These are phyloP conservation scores for Orthonychiurus folsomi DNA, from an alignment of 2,888 invertebrate genomes.

Conservation along the genomic window DNA sequence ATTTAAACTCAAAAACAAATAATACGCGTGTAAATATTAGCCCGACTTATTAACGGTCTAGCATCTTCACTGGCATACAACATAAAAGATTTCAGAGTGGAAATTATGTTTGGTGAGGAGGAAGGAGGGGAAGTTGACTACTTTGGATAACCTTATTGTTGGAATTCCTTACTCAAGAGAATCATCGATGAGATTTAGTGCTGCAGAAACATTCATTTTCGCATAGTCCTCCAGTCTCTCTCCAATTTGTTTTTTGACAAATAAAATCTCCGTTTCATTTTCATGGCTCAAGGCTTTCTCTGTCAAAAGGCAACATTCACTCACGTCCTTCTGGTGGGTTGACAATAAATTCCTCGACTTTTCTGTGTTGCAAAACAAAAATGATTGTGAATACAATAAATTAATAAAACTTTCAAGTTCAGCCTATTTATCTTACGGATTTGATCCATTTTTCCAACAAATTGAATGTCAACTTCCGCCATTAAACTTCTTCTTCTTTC, in stretches of 20 bases:
- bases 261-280: constrained; percentile 47
- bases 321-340: constrained; percentile 44
- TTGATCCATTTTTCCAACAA: constrained; percentile 33
- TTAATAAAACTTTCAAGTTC: background rate
- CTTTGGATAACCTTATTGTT: too few relatives aligned
- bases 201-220: constrained; percentile 36
- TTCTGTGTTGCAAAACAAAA: constrained; percentile 41
- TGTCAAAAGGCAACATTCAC: constrained; percentile 46
- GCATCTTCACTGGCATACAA: too few relatives aligned
- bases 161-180: constrained; percentile 38
- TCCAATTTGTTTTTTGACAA: constrained; percentile 48
- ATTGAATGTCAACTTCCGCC: constrained; percentile 33
- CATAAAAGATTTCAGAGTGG: too few relatives aligned
- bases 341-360: constrained; percentile 41
- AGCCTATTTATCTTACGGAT: constrained; percentile 28
- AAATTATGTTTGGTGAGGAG: too few relatives aligned
- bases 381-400: background rate
- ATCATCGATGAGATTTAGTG: constrained; percentile 24
- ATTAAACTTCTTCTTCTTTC: constrained; percentile 30
- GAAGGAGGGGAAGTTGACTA: too few relatives aligned
- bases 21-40: constrained; percentile 1
- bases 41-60: too few relatives aligned
- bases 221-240: constrained; percentile 45
- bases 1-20: too few relatives aligned
- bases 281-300: constrained; percentile 47